Evolutionary conservation across 2,888 invertebrate genomes (phyloP).

Genomic region (Phaonia tiefii): DNA sequence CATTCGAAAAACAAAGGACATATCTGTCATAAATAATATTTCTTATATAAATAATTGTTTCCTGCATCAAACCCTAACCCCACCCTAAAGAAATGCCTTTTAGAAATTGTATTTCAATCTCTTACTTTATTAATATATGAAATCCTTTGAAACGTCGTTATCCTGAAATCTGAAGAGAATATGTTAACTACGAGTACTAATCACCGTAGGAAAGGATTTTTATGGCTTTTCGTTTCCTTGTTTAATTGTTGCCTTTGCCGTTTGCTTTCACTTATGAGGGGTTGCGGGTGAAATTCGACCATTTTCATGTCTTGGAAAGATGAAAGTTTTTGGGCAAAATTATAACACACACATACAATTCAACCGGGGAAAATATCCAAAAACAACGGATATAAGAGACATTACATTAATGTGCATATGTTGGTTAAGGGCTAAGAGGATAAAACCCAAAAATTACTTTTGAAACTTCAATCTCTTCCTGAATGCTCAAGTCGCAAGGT

Average conservation of each 20-base stretch:
- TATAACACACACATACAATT: constrained; percentile 80
- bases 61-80: constrained; percentile 69
- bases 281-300: too few relatives aligned
- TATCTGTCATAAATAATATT: constrained; percentile 77
- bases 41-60: constrained; percentile 79
- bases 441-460: constrained; percentile 57
- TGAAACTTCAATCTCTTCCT: not conserved
- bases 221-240: constrained; percentile 79
- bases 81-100: too few relatives aligned
- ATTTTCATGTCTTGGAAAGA: constrained; percentile 5
- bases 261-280: too few relatives aligned
- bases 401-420: constrained; percentile 70
- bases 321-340: constrained; percentile 35
- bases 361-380: constrained; percentile 78
- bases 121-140: not conserved
- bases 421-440: constrained; percentile 51
- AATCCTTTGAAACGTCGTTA: constrained; percentile 19
- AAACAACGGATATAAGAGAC: constrained; percentile 79
- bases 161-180: constrained; percentile 70
- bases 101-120: constrained; percentile 38
- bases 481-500: constrained; percentile 43
- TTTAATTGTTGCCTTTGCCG: constrained; percentile 67
- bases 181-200: constrained; percentile 80
- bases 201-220: constrained; percentile 80
- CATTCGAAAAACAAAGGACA: constrained; percentile 57